These are phyloP conservation scores for Deilephila elpenor DNA, from an alignment of 2,888 invertebrate species.

Conservation along the genomic window DNA sequence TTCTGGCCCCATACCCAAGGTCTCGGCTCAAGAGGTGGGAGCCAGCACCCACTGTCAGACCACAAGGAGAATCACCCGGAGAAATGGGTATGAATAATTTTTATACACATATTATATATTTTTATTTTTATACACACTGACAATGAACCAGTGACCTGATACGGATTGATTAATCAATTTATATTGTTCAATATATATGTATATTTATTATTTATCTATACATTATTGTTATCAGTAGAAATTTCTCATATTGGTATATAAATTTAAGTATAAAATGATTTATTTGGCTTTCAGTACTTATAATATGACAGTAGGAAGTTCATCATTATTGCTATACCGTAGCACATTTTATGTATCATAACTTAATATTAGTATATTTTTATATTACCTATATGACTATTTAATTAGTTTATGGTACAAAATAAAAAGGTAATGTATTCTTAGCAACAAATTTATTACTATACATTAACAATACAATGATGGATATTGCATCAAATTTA, in stretches of 20 bases:
- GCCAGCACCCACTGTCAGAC: constrained; percentile 88
- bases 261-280: too few species aligned
- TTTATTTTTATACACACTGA: neutral
- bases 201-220: neutral
- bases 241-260: neutral
- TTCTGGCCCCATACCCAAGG: constrained; percentile 65
- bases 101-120: neutral
- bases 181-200: neutral
- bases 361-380: too few species aligned
- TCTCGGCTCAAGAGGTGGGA: constrained; percentile 88
- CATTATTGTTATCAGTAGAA: neutral
- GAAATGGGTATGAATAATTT: constrained; percentile 90
- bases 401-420: too few species aligned
- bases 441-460: neutral
- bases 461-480: neutral
- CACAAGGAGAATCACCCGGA: constrained; percentile 90
- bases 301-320: too few species aligned
- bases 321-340: too few species aligned
- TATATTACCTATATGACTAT: too few species aligned
- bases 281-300: too few species aligned
- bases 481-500: neutral
- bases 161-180: neutral
- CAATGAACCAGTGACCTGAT: constrained; percentile 14
- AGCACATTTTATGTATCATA: too few species aligned
- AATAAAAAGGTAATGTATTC: too few species aligned